Conservation (phyloP, 2,113 vertebrate species). For the Neopipo cinnamomea region DNA sequence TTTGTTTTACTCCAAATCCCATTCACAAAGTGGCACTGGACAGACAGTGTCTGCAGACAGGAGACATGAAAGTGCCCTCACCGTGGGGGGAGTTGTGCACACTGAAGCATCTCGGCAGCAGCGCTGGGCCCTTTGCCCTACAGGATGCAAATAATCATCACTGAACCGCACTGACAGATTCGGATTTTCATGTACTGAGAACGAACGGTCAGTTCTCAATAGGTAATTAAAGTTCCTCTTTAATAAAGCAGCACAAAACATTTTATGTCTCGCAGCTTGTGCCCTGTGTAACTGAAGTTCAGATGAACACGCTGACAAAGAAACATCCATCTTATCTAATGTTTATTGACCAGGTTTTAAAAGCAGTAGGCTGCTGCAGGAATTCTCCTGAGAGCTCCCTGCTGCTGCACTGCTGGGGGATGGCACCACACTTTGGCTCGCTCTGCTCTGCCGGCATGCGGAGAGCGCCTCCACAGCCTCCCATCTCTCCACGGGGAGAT, state of each 20-base stretch:
- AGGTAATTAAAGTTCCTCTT: conserved; percentile 46
- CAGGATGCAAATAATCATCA: neutral
- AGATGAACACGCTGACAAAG: neutral
- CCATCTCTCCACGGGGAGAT: neutral
- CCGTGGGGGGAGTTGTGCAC: accelerated
- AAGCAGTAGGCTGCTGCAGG: neutral
- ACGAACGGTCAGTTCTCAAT: neutral
- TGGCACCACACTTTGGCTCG: neutral
- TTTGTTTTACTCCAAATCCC: neutral
- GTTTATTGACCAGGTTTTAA: conserved; percentile 1
- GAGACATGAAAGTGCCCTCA: accelerated
- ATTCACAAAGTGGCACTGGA: neutral
- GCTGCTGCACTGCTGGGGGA: neutral
- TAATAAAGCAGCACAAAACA: conserved; percentile 8
- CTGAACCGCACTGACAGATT: neutral
- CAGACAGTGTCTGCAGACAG: neutral
- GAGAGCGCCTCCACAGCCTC: neutral
- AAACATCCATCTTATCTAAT: conserved; percentile 25
- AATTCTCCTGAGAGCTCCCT: neutral
- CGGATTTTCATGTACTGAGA: neutral
- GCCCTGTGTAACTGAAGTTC: neutral
- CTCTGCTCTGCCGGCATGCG: accelerated
- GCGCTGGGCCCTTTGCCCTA: neutral
- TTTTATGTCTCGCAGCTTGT: neutral
- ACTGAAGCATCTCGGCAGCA: neutral